Evolutionary conservation across 2,113 vertebrate species (phyloP).

Genomic region (Camelus dromedarius): DNA sequence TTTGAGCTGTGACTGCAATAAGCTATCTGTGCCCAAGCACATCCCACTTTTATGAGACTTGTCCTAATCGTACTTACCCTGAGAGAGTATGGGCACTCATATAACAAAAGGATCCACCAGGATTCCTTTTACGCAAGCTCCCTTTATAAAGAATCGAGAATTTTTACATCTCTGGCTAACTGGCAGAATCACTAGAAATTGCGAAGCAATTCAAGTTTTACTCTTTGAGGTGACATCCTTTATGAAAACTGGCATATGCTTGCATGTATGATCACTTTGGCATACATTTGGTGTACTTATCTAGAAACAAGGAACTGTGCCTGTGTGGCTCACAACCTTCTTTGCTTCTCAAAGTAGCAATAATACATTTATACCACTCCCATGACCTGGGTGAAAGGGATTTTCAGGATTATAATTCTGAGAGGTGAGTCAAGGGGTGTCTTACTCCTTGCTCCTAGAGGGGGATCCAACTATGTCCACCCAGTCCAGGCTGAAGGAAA

Average conservation of each 20-base stretch:
- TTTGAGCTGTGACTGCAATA: not conserved
- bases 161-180: not conserved
- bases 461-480: not conserved
- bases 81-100: not conserved
- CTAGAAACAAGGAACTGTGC: not conserved
- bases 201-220: not conserved
- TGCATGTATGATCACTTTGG: not conserved
- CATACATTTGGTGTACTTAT: not conserved
- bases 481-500: not conserved
- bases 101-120: not conserved
- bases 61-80: not conserved
- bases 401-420: not conserved
- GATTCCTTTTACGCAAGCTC: not conserved
- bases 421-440: not conserved
- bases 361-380: rapidly evolving
- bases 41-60: not conserved
- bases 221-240: not conserved
- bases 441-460: not conserved
- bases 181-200: not conserved
- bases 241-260: not conserved
- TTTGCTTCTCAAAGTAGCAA: not conserved
- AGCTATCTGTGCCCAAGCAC: no score
- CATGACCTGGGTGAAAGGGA: not conserved
- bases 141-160: not conserved
- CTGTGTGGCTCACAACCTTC: not conserved